Base-by-base conservation (phyloP, 2,888 invertebrate genomes). In the Leptopterna dolabrata region DNA sequence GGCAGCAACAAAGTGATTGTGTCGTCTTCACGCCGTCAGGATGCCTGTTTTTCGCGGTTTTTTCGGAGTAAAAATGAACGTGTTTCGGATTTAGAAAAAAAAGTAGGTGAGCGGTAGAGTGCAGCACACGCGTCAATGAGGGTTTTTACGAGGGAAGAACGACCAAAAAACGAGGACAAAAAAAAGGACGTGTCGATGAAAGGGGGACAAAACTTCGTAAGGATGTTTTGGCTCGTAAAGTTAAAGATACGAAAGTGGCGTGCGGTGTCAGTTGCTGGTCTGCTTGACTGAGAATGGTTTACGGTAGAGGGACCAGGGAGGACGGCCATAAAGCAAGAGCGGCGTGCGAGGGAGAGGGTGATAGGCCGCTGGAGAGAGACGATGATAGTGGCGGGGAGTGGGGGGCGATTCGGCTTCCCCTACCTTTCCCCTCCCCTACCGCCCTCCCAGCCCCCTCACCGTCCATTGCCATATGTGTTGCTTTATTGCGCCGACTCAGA, bases 401-500 rank as follows among this genome's bases (percentile, higher is more conserved):
- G 36, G 88, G 76, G 51, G 43, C 76, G 51, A 45, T 45, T 30
- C 87, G 83, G n/a, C 76, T 29, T 29, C 19, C 76, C 76, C 81
- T 29, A n/a, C 71, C 70, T 36, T 16, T 19, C 71, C 27, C 47
- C 36, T 16, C 71, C 76, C 45, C 47, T 16, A 24, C 2, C 71
- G 76, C 81, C 55, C 76, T 86, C 85, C 47, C 29, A 24, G 7
- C 71, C 85, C 81, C 55, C 76, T 86, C 85, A 43, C 88, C 84
- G 70, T 82, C 78, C 83, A 41, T 63, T 51, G 87, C 87, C 88
- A 88, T 89, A 89, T 89, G 89, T 87, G 89, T 81, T 88, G 84
- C 87, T 89, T 86, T 87, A 87, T 88, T 89, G 90, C 90, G 88
- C 90, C 88, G 86, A 88, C 88, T 87, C 89, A 88, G 86, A 85